These are phyloP conservation scores for Pseudeuparius sepicola DNA, from an alignment of 2,888 invertebrate genomes.

Conservation along the genomic window DNA sequence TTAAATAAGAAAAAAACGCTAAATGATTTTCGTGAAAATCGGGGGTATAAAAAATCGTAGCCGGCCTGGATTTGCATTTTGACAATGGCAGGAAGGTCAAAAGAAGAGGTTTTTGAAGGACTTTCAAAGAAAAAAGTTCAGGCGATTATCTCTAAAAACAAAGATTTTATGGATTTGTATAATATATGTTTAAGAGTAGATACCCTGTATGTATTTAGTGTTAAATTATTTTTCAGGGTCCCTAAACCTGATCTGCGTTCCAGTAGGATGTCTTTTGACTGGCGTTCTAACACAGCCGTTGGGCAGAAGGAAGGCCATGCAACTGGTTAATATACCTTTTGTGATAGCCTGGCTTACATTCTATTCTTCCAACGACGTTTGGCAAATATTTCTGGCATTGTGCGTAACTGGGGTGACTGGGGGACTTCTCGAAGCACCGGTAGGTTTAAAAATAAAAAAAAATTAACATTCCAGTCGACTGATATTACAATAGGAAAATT, in stretches of 20 bases:
- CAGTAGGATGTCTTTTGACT: slow-evolving; percentile 66
- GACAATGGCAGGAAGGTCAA: too few species aligned
- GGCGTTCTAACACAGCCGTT: slow-evolving; percentile 61
- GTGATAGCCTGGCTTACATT: slow-evolving; percentile 65
- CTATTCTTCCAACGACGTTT: slow-evolving; percentile 51
- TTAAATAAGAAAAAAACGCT: too few species aligned
- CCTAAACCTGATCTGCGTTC: slow-evolving; percentile 68
- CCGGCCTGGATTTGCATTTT: too few species aligned
- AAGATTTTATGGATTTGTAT: too few species aligned
- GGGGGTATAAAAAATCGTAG: too few species aligned
- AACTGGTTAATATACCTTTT: slow-evolving; percentile 63
- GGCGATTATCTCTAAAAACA: too few species aligned
- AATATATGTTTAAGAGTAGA: too few species aligned
- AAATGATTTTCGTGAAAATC: too few species aligned
- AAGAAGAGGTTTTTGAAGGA: too few species aligned
- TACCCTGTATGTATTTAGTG: too few species aligned
- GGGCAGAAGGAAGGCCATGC: slow-evolving; percentile 68
- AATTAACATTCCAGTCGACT: slow-evolving; percentile 1
- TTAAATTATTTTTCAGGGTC: slow-evolving; percentile 62
- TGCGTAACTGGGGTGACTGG: slow-evolving; percentile 66
- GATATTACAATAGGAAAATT: too few species aligned
- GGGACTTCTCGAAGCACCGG: slow-evolving; percentile 72
- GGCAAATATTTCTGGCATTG: slow-evolving; percentile 59
- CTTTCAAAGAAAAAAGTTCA: too few species aligned
- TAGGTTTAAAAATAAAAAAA: slow-evolving; percentile 36